Evolutionary conservation across 2,113 vertebrate species (phyloP), one percentile per base, ranked within the genome.

Genomic region (Coreoperca whiteheadi): DNA sequence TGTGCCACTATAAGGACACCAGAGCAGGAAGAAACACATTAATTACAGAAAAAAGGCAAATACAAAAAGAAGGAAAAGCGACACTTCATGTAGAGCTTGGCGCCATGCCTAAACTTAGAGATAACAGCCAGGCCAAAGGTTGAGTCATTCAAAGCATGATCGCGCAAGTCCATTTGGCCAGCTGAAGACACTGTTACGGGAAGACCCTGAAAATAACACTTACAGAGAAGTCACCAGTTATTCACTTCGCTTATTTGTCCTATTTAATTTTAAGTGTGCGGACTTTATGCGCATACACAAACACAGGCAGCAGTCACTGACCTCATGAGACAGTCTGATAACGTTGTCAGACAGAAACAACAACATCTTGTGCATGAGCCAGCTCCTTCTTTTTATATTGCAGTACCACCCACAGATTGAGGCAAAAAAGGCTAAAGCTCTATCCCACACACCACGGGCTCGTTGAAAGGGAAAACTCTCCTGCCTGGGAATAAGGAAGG

Each of bases 271-370:
- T 81, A 82, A 77, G 54, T 50, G 70, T 28, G 21, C 1, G 3
- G n/a, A 73, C 30, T 66, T 74, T 63, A 87, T 86, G 77, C 71
- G n/a, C 63, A 64, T 43, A 86, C 82, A 87, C 87, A 85, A 18
- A 60, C 76, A 79, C 54, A 83, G 67, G 20, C 78, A 37, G 8
- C 76, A 80, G 61, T 73, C 79, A 67, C 50, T 82, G 84, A 86
- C 85, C 88, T 81, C 79, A 89, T 88, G 71, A 88, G 80, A 85
- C 63, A 10, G 79, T 51, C 82, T 72, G 77, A 89, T 87, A 84
- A 83, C 83, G 67, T 57, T 77, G n/a, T 82, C 81, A 83, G 77
- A 86, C 88, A 75, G 57, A 89, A 79, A 92, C 41, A 79, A 84
- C 54, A 88, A 80, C 76, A 82, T 78, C 6, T 79, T 76, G 69